These are phyloP conservation scores for Zaprionus vittiger DNA, from an alignment of 1,140 invertebrate species.

Conservation along the genomic window DNA sequence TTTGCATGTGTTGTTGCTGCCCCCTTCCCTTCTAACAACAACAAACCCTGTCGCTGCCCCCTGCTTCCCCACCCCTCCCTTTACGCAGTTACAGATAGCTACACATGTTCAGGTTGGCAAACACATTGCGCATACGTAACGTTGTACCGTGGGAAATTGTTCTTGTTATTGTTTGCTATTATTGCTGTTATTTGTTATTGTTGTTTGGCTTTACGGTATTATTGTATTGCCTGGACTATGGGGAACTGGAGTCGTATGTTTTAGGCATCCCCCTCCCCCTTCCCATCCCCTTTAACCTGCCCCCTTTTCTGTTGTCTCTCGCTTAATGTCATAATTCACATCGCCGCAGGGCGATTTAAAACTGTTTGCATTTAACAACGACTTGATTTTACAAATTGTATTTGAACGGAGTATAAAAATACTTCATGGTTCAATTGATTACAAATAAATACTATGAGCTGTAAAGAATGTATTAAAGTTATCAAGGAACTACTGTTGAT, in stretches of 20 bases:
- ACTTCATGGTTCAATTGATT: neutral
- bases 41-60: conserved; percentile 7
- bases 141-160: conserved; percentile 65
- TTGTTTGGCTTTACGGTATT: conserved; percentile 48
- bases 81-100: conserved; percentile 65
- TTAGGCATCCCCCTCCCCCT: conserved; percentile 52
- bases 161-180: conserved; percentile 55
- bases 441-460: neutral
- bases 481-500: neutral
- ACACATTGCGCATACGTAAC: conserved; percentile 72
- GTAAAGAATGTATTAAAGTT: neutral
- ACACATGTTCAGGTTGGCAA: conserved; percentile 79
- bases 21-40: neutral
- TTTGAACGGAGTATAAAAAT: neutral
- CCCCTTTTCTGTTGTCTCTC: conserved; percentile 28
- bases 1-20: conserved; percentile 63
- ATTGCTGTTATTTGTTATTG: conserved; percentile 52
- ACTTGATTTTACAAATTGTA: conserved; percentile 2
- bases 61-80: neutral
- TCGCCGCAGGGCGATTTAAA: conserved; percentile 27
- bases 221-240: conserved; percentile 44
- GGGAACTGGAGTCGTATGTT: conserved; percentile 66
- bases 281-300: neutral
- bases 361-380: conserved; percentile 22
- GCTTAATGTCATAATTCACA: conserved; percentile 67